Base-by-base conservation (phyloP, 2,797 vertebrate genomes). In the Catostomus latipinnis region DNA sequence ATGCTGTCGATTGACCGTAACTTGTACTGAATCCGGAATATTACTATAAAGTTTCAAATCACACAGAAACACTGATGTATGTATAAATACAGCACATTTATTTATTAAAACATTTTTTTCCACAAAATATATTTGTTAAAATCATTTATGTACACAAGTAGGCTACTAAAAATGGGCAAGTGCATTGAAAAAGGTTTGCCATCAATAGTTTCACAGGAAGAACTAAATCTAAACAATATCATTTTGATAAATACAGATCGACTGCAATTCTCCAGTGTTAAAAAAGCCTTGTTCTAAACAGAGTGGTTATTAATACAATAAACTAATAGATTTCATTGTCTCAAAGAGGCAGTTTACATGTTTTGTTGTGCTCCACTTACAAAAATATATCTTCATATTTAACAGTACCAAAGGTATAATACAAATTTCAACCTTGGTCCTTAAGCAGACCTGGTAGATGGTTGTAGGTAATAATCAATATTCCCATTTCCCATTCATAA, bases 321-420 rank as follows among this genome's bases (percentile, higher is more conserved):
- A 82, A 50, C 71, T 81, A 82, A 62, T 60, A 65, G 81, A 67
- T 48, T 76, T 82, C 87, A 88, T 86, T 86, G 86, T 88, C 90
- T 86, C 83, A 79, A 81, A 86, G 81, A 88, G 90, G 89, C 92
- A 93, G 90, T 90, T 87, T 83, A 84, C 46, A 76, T 86, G 83
- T 81, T 86, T 82, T 85, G 87, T 89, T 91, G 87, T 85, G 87
- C 87, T 90, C 90, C 88, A 80, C 91, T 88, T 95, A 96, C 89
- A 96, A 97, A 97, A 97, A 95, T 95, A 95, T 86, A 91, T 95
- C 93, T 96, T 95, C 92, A 89, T 92, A 89, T 91, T 88, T 89
- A 89, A 92, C 87, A 88, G 79, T 71, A 81, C 68, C 83, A 76
- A 76, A 67, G 61, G 68, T 83, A 89, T 89, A 68, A 82, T 90